Evolutionary conservation across 2,113 vertebrate genomes (phyloP).

Genomic region (Seriola rivoliana): DNA sequence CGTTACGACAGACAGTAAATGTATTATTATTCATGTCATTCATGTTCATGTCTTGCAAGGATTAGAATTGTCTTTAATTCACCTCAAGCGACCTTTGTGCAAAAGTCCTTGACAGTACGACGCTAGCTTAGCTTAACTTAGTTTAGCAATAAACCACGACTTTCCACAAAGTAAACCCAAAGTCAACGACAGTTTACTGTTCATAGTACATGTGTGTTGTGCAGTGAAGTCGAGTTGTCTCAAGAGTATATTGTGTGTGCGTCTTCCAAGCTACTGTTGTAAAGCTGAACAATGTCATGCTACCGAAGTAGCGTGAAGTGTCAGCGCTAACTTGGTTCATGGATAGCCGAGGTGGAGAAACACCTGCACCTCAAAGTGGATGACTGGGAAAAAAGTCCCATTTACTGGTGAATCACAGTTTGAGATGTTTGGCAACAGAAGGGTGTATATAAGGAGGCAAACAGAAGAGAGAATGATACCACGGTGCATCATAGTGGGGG

Average conservation of each 20-base stretch:
- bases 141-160: background rate
- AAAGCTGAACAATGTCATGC: background rate
- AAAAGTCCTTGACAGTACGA: slow-evolving; percentile 69
- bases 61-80: background rate
- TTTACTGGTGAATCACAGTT: too few species aligned
- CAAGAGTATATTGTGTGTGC: background rate
- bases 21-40: too few species aligned
- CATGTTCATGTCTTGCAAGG: rapidly evolving
- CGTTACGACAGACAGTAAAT: rapidly evolving
- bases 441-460: too few species aligned
- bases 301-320: background rate
- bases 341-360: background rate
- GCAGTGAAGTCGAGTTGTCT: background rate
- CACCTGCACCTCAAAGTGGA: too few species aligned
- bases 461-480: too few species aligned
- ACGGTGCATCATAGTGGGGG: too few species aligned
- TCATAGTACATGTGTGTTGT: background rate
- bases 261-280: too few species aligned
- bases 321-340: background rate
- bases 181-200: background rate
- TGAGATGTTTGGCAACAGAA: too few species aligned
- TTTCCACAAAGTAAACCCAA: background rate
- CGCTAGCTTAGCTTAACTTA: slow-evolving; percentile 3
- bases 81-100: slow-evolving; percentile 34
- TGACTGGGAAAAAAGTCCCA: too few species aligned